phyloP scores from a whole-genome alignment of 2,797 vertebrate genomes.

The Falco columbarius region DNA sequence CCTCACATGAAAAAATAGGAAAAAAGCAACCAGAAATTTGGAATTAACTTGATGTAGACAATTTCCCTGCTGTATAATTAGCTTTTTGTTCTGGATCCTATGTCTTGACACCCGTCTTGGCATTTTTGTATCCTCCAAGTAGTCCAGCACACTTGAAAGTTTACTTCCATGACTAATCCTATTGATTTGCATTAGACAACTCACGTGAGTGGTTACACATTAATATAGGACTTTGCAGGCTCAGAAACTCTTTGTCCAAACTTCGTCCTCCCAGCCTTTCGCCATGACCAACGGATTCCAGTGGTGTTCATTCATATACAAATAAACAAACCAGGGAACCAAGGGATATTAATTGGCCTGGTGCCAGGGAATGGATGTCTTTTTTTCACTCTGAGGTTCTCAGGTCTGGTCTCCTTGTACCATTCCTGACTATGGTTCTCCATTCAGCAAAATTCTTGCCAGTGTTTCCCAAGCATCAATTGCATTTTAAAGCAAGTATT shows the following conservation, averaged over 20 bases:
- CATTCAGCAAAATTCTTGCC: background rate
- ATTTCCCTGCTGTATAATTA: background rate
- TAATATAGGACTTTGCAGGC: background rate
- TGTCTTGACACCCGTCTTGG: background rate
- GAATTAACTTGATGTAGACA: background rate
- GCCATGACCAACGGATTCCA: background rate
- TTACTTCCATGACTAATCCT: slow-evolving; percentile 10
- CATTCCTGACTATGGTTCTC: background rate
- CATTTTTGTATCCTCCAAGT: background rate
- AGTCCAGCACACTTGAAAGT: background rate
- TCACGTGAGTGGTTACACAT: background rate
- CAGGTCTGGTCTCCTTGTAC: background rate
- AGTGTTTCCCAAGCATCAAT: background rate
- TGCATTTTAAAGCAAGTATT: background rate
- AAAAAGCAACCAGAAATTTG: background rate
- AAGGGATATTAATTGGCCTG: background rate
- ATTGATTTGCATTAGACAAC: background rate
- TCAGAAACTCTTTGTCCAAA: background rate
- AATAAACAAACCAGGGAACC: slow-evolving; percentile 18
- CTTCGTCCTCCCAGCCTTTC: background rate
- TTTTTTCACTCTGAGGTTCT: background rate
- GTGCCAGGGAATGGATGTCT: background rate
- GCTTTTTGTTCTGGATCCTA: background rate
- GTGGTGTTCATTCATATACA: background rate
- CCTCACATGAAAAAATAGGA: background rate